A percentile compares a stretch with the other conserved stretches of the same genome.
Evolutionary conservation across 2,797 vertebrate species (phyloP).

Genomic region (Oophaga sylvatica): DNA sequence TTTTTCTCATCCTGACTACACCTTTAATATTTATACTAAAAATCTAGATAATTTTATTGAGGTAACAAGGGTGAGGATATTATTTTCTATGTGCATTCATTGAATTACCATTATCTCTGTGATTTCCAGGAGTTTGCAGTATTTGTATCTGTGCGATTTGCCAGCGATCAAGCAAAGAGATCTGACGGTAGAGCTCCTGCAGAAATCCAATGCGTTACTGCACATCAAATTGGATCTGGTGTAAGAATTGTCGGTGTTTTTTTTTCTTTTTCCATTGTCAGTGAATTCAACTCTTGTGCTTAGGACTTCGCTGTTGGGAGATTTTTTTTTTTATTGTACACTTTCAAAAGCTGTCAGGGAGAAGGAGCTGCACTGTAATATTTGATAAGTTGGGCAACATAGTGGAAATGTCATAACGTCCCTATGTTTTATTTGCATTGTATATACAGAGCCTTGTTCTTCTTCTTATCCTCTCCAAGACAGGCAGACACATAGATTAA

Average conservation of each 20-base stretch:
- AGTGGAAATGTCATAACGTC: not conserved
- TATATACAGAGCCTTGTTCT: not conserved
- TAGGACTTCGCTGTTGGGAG: not conserved
- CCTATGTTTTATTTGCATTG: not conserved
- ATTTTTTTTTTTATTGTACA: not conserved
- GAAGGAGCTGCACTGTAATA: not conserved
- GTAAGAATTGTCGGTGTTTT: slow-evolving; percentile 64
- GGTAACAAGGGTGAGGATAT: not conserved
- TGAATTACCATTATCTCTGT: not conserved
- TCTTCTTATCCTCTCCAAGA: no score
- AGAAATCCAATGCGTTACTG: slow-evolving; percentile 82
- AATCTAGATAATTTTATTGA: no score
- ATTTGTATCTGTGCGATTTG: slow-evolving; percentile 90
- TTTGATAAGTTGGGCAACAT: not conserved
- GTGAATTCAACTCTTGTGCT: not conserved
- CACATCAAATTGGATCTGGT: slow-evolving; percentile 82
- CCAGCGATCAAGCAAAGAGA: slow-evolving; percentile 85
- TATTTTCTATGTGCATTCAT: not conserved
- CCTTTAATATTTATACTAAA: no score
- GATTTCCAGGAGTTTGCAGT: slow-evolving; percentile 84
- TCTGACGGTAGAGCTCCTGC: slow-evolving; percentile 74
- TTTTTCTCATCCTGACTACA: no score
- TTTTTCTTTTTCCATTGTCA: no score
- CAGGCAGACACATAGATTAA: no score
- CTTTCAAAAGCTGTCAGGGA: not conserved